Conservation (phyloP, 2,113 vertebrate species). For the Macrotus californicus region DNA sequence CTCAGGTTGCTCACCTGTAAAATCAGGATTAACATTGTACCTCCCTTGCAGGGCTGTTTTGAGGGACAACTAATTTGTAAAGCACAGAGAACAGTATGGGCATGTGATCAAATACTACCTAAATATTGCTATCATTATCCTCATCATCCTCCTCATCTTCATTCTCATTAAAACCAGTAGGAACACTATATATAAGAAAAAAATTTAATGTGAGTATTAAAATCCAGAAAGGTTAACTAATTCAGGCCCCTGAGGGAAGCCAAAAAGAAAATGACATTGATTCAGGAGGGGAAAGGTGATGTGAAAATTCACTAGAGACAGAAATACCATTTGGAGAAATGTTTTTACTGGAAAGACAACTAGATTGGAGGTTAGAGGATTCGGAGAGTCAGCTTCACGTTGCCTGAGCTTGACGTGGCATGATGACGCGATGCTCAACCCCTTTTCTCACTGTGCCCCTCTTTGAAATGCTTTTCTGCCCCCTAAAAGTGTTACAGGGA, state of each 20-base stretch:
- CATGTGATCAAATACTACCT: not conserved
- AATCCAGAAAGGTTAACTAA: not conserved
- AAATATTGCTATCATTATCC: rapidly evolving
- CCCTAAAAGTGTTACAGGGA: not conserved
- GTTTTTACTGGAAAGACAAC: not conserved
- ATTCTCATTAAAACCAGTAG: not conserved
- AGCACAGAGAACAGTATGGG: rapidly evolving
- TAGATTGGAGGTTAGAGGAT: not conserved
- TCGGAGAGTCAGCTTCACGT: rapidly evolving
- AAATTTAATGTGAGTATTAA: not conserved
- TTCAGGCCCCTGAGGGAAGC: not conserved
- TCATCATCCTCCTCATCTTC: too few species aligned
- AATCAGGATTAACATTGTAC: rapidly evolving
- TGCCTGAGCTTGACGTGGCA: rapidly evolving
- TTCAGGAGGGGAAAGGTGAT: too few species aligned
- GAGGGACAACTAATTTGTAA: not conserved
- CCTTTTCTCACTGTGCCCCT: rapidly evolving
- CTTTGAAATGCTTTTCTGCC: not conserved
- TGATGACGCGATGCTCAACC: rapidly evolving
- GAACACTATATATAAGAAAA: not conserved
- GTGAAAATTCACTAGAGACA: not conserved
- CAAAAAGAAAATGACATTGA: not conserved
- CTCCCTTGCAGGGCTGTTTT: not conserved
- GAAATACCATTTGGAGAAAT: not conserved
- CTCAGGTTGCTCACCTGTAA: not conserved